Percentiles rank a stretch among this genome's conserved stretches.
These are phyloP conservation scores for Eurystomus glaucurus DNA, from an alignment of 2,797 vertebrate species.

Conservation along the genomic window DNA sequence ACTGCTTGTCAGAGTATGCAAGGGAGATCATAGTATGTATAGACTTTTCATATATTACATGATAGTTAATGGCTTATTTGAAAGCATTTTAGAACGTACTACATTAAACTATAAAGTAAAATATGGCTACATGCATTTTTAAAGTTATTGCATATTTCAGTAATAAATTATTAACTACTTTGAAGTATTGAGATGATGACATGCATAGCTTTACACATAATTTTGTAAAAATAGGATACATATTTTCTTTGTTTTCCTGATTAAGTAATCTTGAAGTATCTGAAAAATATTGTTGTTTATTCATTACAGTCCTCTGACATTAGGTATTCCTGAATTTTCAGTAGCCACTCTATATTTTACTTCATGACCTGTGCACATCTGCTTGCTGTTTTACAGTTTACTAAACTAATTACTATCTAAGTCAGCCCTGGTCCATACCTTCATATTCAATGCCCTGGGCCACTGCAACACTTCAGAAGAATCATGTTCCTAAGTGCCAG, in stretches of 20 bases:
- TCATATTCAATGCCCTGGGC: neutral
- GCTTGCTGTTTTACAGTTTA: neutral
- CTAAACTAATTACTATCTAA: neutral
- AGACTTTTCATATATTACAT: slow-evolving; percentile 21
- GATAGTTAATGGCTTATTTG: neutral
- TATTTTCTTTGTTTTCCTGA: neutral
- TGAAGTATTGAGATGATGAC: neutral
- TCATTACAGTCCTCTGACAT: neutral
- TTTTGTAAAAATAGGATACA: neutral
- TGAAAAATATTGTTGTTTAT: neutral
- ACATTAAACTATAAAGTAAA: neutral
- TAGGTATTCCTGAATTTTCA: neutral
- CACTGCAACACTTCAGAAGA: neutral
- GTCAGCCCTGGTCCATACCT: neutral
- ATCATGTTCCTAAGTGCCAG: neutral
- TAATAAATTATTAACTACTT: slow-evolving; percentile 2
- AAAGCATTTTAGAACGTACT: neutral
- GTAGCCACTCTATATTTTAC: neutral
- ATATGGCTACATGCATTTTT: neutral
- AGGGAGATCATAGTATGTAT: neutral
- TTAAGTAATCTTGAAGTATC: neutral
- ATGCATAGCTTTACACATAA: neutral
- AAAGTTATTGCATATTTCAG: neutral
- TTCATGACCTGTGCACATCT: neutral
- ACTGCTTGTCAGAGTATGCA: neutral